phyloP scores from a whole-genome alignment of 2,113 vertebrate genomes.

The Hyla sarda region DNA sequence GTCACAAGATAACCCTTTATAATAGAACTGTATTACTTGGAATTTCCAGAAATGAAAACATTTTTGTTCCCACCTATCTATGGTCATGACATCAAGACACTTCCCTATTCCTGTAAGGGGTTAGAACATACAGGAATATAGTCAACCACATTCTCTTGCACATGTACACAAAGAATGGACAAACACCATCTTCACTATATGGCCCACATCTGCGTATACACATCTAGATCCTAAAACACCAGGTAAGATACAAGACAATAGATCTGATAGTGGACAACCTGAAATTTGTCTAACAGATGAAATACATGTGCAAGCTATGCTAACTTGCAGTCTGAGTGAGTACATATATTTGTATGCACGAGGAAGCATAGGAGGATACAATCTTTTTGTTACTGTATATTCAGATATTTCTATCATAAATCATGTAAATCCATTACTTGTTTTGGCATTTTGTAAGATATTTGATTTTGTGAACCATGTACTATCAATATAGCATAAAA shows the following conservation, averaged over 20 bases:
- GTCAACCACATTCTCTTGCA: neutral
- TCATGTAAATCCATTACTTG: neutral
- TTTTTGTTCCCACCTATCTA: slow-evolving; percentile 5
- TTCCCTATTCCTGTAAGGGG: slow-evolving; percentile 45
- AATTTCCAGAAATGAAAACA: neutral
- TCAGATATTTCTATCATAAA: neutral
- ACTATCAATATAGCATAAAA: neutral
- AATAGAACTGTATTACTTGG: neutral
- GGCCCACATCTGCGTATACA: neutral
- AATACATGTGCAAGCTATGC: neutral
- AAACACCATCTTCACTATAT: neutral
- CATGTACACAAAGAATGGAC: neutral
- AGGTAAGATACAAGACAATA: slow-evolving; percentile 13
- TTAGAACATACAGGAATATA: slow-evolving; percentile 54
- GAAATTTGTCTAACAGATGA: neutral
- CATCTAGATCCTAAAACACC: neutral
- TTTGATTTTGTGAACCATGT: neutral
- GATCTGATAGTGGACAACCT: neutral
- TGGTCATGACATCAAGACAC: slow-evolving; percentile 6
- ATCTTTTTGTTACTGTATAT: neutral
- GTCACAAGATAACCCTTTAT: neutral
- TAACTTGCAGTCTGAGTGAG: neutral
- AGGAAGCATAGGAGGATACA: neutral
- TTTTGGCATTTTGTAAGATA: neutral
- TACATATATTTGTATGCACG: neutral